A percentile compares a stretch with the other conserved stretches of the same genome.
phyloP scores from a whole-genome alignment of 2,888 invertebrate species.

The Cryptophagus acutangulus region DNA sequence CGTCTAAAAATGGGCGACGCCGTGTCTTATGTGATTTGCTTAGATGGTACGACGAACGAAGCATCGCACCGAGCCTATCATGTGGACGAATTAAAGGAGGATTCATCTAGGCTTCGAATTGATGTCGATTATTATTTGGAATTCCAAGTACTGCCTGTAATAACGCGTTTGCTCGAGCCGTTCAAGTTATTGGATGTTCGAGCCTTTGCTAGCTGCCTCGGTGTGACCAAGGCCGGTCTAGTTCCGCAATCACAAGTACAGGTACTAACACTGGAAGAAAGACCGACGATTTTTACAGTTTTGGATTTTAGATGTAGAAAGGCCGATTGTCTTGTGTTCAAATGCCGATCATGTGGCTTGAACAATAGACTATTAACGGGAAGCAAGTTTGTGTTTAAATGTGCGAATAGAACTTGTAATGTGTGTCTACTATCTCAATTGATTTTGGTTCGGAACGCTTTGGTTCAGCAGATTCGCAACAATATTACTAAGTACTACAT shows the following conservation, averaged over 20 bases:
- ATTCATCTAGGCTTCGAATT: slow-evolving; percentile 60
- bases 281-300: slow-evolving; percentile 30
- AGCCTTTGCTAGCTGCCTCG: slow-evolving; percentile 83
- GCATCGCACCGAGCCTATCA: slow-evolving; percentile 93
- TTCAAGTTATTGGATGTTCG: slow-evolving; percentile 80
- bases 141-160: slow-evolving; percentile 94
- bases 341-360: slow-evolving; percentile 56
- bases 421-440: slow-evolving; percentile 62
- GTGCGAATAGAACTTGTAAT: slow-evolving; percentile 67
- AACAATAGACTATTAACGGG: slow-evolving; percentile 33
- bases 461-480: slow-evolving; percentile 62
- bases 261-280: slow-evolving; percentile 42
- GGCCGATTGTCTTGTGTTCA: slow-evolving; percentile 39
- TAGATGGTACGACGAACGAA: slow-evolving; percentile 74
- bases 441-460: slow-evolving; percentile 65
- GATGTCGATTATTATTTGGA: slow-evolving; percentile 90
- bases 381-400: slow-evolving; percentile 61
- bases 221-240: slow-evolving; percentile 77
- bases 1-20: slow-evolving; percentile 87
- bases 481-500: slow-evolving; percentile 71
- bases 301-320: slow-evolving; percentile 37
- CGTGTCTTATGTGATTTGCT: slow-evolving; percentile 92
- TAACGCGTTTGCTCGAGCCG: slow-evolving; percentile 86
- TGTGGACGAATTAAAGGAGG: slow-evolving; percentile 78
- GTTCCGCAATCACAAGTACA: slow-evolving; percentile 47